phyloP scores from a whole-genome alignment of 2,888 invertebrate genomes.

The Vanessa cardui region DNA sequence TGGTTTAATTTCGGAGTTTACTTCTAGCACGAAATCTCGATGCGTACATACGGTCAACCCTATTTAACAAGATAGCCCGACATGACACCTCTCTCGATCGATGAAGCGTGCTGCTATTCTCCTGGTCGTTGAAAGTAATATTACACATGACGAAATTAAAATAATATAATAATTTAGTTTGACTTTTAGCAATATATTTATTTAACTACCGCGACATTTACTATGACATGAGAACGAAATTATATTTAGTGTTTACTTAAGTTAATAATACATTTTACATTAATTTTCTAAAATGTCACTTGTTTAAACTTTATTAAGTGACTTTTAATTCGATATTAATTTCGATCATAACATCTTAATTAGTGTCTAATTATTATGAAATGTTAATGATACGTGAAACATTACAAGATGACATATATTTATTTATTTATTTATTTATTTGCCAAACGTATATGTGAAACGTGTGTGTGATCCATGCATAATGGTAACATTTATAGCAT shows the following conservation, averaged over 20 bases:
- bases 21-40: conserved; percentile 25
- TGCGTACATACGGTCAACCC: conserved; percentile 49
- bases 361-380: conserved; percentile 2
- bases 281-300: conserved; percentile 16
- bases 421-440: background rate
- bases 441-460: no score
- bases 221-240: background rate
- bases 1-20: conserved; percentile 36
- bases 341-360: conserved; percentile 10
- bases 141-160: conserved; percentile 29
- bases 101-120: conserved; percentile 58
- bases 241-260: background rate
- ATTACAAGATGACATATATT: background rate
- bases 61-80: conserved; percentile 58
- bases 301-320: conserved; percentile 11
- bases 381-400: background rate
- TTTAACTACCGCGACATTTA: background rate
- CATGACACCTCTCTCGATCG: conserved; percentile 62
- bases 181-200: background rate
- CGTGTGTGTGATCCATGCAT: no score
- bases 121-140: conserved; percentile 49
- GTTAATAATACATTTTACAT: background rate
- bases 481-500: no score
- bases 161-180: conserved; percentile 12
- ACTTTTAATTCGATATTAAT: background rate